These are phyloP conservation scores for Rhea pennata DNA, from an alignment of 2,113 vertebrate genomes.

Conservation along the genomic window DNA sequence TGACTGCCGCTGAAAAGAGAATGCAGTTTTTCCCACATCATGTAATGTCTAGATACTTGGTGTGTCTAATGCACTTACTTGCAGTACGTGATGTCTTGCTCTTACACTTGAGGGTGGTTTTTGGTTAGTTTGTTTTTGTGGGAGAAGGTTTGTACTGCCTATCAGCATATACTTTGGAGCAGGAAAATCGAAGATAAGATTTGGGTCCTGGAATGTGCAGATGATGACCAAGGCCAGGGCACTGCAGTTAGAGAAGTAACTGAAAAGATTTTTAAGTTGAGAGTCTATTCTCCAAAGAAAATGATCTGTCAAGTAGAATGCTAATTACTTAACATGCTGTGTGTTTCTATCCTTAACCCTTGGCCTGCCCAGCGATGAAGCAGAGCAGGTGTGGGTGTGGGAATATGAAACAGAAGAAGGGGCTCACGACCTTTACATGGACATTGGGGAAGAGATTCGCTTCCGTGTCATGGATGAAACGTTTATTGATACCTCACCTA, in stretches of 20 bases:
- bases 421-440: slow-evolving; percentile 98
- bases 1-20: not conserved
- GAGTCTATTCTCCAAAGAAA: not conserved
- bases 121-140: not conserved
- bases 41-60: not conserved
- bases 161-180: not conserved
- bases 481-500: slow-evolving; percentile 93
- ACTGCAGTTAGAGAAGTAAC: not conserved
- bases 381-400: slow-evolving; percentile 98
- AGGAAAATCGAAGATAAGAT: not conserved
- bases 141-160: not conserved
- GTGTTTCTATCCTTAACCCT: slow-evolving; percentile 73
- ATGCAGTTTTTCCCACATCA: not conserved
- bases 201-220: accelerated
- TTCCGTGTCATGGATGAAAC: slow-evolving; percentile 93
- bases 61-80: not conserved
- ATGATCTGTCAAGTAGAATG: not conserved
- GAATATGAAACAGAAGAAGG: slow-evolving; percentile 98
- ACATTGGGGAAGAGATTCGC: slow-evolving; percentile 94
- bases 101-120: not conserved
- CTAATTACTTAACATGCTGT: not conserved
- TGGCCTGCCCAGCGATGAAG: slow-evolving; percentile 84
- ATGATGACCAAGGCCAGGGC: not conserved
- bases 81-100: not conserved
- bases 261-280: not conserved